Percentiles rank a stretch among this genome's conserved stretches.
Conservation (phyloP, 2,888 invertebrate genomes). For the Serripes groenlandicus region DNA sequence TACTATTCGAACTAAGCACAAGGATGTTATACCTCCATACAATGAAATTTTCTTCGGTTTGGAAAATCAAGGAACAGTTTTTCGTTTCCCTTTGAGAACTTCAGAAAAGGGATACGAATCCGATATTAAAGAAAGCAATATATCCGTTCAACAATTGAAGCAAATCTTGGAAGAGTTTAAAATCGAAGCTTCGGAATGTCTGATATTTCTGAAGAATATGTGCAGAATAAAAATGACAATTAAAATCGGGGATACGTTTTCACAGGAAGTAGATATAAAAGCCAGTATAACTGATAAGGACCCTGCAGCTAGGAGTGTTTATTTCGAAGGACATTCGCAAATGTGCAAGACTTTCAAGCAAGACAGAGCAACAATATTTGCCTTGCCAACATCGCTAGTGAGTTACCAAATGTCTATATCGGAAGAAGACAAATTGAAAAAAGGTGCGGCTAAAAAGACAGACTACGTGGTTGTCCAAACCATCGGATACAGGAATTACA, state of each 20-base stretch:
- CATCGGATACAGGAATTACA: slow-evolving; percentile 70
- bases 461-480: slow-evolving; percentile 67
- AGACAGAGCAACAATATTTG: slow-evolving; percentile 1
- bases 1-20: slow-evolving; percentile 21
- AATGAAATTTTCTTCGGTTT: slow-evolving; percentile 48
- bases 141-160: slow-evolving; percentile 15
- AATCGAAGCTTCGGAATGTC: slow-evolving; percentile 34
- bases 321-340: background rate
- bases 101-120: slow-evolving; percentile 75
- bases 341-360: slow-evolving; percentile 20
- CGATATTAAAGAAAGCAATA: slow-evolving; percentile 67
- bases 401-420: background rate
- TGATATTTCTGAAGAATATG: slow-evolving; percentile 65
- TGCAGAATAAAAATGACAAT: slow-evolving; percentile 44
- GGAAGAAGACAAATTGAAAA: background rate
- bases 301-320: background rate
- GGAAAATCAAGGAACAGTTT: slow-evolving; percentile 58
- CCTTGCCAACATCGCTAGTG: background rate
- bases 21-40: slow-evolving; percentile 60
- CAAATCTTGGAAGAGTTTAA: slow-evolving; percentile 40
- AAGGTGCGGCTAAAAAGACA: background rate
- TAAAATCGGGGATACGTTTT: slow-evolving; percentile 4
- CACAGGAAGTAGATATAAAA: background rate
- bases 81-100: slow-evolving; percentile 68
- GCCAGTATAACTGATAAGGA: background rate